phyloP scores from a whole-genome alignment of 2,797 vertebrate species.

The Coendou prehensilis region DNA sequence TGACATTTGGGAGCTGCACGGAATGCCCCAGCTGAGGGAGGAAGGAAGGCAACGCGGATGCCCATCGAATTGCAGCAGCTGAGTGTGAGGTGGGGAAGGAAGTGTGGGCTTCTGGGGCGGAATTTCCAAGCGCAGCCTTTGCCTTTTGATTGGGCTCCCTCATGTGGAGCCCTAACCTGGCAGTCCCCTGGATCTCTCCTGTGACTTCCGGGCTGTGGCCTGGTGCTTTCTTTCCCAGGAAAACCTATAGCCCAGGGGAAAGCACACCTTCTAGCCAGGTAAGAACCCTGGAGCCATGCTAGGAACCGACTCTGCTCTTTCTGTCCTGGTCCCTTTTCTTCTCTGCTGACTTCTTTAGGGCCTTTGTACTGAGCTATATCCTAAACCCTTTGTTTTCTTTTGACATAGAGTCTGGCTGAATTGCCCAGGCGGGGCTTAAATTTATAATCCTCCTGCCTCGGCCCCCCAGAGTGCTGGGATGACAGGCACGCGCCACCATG shows the following conservation, averaged over 20 bases:
- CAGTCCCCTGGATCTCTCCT: fast-evolving
- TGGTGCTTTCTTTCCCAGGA: background rate
- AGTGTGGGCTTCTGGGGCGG: background rate
- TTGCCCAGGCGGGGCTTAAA: background rate
- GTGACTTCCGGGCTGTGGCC: background rate
- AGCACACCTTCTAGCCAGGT: background rate
- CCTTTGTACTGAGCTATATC: background rate
- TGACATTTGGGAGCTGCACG: fast-evolving
- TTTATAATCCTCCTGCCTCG: background rate
- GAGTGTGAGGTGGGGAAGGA: background rate
- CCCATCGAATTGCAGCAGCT: background rate
- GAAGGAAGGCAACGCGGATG: no score
- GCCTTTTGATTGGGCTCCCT: background rate
- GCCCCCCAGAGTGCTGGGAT: background rate
- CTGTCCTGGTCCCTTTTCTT: no score
- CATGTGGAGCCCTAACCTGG: fast-evolving
- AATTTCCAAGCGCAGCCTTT: background rate
- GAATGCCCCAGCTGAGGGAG: background rate
- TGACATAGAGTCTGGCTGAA: background rate
- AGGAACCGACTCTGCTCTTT: no score
- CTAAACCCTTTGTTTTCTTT: background rate
- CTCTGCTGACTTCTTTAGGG: background rate
- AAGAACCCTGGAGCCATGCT: fast-evolving
- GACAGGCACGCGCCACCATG: background rate
- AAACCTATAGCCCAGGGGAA: background rate